phyloP scores from a whole-genome alignment of 2,797 vertebrate genomes.

The Serranus cabrilla region DNA sequence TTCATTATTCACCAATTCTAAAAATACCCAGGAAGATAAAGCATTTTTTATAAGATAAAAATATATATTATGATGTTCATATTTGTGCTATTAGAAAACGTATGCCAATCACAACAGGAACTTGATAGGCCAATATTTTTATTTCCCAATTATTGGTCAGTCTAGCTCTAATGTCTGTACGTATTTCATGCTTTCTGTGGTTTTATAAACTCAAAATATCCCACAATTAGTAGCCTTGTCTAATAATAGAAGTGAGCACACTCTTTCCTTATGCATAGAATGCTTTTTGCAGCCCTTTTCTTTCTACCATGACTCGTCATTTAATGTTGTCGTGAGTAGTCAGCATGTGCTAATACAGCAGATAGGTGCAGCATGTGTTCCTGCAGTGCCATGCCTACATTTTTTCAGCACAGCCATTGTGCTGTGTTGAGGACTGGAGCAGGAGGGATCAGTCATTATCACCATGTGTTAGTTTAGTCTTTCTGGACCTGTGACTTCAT shows the following conservation, averaged over 20 bases:
- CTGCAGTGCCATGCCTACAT: slow-evolving; percentile 7
- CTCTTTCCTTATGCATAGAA: too few relatives aligned
- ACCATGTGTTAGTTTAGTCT: slow-evolving; percentile 15
- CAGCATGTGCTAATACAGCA: slow-evolving; percentile 16
- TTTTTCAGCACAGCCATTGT: slow-evolving; percentile 25
- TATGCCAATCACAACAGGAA: too few relatives aligned
- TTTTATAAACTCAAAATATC: background rate
- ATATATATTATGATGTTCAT: too few relatives aligned
- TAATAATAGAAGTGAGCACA: background rate
- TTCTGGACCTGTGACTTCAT: background rate
- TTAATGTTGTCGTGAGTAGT: background rate
- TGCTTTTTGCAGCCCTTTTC: slow-evolving; percentile 2
- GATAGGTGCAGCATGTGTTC: slow-evolving; percentile 33
- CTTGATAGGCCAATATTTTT: too few relatives aligned
- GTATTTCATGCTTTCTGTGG: background rate
- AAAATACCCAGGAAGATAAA: too few relatives aligned
- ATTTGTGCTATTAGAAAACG: too few relatives aligned
- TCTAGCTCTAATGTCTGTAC: background rate
- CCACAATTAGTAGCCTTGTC: background rate
- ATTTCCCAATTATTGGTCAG: too few relatives aligned
- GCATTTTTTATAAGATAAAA: too few relatives aligned
- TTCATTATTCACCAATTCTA: too few relatives aligned
- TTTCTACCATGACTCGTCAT: background rate
- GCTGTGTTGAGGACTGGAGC: slow-evolving; percentile 5
- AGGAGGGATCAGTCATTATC: slow-evolving; percentile 9